phyloP scores from a whole-genome alignment of 2,113 vertebrate species.

The Chelonoidis abingdonii region DNA sequence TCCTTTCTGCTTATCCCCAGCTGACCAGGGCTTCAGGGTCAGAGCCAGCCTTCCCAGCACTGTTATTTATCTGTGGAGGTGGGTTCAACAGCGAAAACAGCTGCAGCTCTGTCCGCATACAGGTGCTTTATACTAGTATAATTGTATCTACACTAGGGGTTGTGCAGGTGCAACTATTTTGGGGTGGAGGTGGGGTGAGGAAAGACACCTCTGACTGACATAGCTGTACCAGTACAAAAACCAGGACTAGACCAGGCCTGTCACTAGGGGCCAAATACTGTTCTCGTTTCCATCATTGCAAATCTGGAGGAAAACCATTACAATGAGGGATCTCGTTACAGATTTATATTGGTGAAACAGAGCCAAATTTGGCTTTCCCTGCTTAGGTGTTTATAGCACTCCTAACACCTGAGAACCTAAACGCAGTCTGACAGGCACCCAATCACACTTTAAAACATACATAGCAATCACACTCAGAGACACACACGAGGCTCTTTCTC shows the following conservation, averaged over 20 bases:
- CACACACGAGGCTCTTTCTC: background rate
- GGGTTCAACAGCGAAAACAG: background rate
- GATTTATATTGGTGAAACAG: background rate
- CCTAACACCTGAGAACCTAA: background rate
- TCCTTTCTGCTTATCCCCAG: background rate
- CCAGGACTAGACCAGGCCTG: background rate
- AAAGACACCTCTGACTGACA: background rate
- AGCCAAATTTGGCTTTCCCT: background rate
- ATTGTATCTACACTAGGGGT: background rate
- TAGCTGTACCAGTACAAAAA: background rate
- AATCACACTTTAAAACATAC: accelerated
- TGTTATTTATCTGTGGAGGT: background rate
- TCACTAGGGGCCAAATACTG: background rate
- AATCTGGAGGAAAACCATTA: background rate
- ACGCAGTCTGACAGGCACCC: accelerated
- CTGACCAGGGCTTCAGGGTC: background rate
- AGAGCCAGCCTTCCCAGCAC: background rate
- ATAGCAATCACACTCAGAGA: background rate
- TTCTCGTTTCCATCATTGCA: background rate
- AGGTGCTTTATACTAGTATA: background rate
- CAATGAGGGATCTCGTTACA: background rate
- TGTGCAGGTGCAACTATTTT: background rate
- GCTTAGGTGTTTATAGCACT: background rate
- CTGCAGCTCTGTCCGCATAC: background rate
- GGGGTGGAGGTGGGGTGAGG: background rate